Evolutionary conservation across 2,797 vertebrate species (phyloP).

Genomic region (Balearica regulorum): DNA sequence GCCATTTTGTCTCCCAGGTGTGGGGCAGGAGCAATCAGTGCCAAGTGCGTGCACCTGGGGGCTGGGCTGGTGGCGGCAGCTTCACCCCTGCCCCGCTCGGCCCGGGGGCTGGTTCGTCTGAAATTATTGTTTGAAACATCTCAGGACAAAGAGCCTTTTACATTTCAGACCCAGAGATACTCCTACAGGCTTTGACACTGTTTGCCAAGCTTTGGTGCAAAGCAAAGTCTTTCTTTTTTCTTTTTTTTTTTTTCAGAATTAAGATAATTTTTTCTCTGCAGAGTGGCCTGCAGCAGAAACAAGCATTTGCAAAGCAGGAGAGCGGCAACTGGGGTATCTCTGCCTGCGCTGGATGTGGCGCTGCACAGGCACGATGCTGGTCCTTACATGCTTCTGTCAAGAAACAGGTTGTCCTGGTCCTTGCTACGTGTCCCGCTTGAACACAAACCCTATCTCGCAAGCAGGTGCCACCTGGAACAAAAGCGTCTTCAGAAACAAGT

Average conservation of each 20-base stretch:
- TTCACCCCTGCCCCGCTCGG: not conserved
- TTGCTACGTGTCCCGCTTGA: accelerated
- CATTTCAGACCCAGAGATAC: not conserved
- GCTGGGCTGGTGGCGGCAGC: not conserved
- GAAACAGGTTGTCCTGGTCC: not conserved
- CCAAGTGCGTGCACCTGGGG: not conserved
- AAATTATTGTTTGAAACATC: not conserved
- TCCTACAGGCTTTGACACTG: not conserved
- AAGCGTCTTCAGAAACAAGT: not conserved
- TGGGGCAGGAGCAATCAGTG: not conserved
- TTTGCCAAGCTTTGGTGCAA: not conserved
- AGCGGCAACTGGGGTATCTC: not conserved
- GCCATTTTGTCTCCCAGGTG: not conserved
- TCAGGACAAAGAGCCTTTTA: not conserved
- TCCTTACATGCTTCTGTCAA: not conserved
- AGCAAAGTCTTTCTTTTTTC: not conserved
- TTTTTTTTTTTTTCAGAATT: not conserved
- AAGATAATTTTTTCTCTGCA: not conserved
- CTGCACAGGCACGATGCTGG: not conserved
- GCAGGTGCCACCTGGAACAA: not conserved
- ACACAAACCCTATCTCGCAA: not conserved
- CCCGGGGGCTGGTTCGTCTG: not conserved
- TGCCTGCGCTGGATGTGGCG: not conserved
- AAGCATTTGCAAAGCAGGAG: not conserved
- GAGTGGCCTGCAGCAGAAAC: not conserved